phyloP scores from a whole-genome alignment of 2,888 invertebrate genomes.

The Phragmatobia fuliginosa region DNA sequence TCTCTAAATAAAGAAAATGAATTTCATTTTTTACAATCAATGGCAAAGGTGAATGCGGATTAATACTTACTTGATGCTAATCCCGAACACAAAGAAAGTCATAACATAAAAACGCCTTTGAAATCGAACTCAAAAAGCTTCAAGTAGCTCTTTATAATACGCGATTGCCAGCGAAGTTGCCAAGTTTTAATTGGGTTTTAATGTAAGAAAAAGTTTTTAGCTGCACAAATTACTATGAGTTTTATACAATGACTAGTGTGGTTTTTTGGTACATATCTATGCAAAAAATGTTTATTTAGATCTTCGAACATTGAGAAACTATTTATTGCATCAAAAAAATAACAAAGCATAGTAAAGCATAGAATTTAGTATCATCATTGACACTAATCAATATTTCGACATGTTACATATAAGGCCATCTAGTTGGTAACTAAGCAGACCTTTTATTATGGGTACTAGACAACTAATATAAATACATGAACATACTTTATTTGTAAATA shows the following conservation, averaged over 20 bases:
- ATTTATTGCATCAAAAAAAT: too few relatives aligned
- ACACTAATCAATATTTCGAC: too few relatives aligned
- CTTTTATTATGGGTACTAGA: too few relatives aligned
- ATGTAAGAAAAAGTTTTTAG: conserved; percentile 14
- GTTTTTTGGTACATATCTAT: neutral
- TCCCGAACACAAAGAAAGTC: neutral
- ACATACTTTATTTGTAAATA: too few relatives aligned
- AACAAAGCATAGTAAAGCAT: too few relatives aligned
- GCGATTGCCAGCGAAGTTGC: neutral
- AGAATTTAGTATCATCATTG: too few relatives aligned
- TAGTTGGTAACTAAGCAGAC: too few relatives aligned
- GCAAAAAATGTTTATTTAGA: neutral
- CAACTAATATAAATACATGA: too few relatives aligned
- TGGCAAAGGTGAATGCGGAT: neutral
- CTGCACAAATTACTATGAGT: neutral
- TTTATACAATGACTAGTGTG: neutral
- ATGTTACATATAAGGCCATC: too few relatives aligned
- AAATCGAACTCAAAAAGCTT: conserved; percentile 6
- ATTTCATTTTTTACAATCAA: neutral
- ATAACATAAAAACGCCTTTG: neutral
- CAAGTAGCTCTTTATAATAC: neutral
- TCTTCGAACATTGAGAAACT: neutral
- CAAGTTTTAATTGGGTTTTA: conserved; percentile 20
- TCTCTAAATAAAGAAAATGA: neutral
- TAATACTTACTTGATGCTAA: neutral